Conservation (phyloP, 2,797 vertebrate species). For the Diplodus sargus region DNA sequence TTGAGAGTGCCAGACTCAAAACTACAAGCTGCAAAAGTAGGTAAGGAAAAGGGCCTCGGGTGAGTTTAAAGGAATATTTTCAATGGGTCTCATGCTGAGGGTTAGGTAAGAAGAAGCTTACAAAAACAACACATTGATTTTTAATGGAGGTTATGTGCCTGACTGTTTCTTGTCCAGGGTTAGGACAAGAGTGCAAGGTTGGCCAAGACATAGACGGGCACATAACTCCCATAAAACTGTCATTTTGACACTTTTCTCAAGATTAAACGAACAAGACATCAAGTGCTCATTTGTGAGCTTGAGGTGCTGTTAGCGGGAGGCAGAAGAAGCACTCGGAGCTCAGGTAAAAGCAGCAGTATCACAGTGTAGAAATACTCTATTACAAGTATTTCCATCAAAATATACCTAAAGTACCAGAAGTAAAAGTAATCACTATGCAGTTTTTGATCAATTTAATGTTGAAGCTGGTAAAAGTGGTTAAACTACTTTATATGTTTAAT, state of each 20-base stretch:
- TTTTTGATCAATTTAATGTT: too few relatives aligned
- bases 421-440: too few relatives aligned
- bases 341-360: too few relatives aligned
- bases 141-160: background rate
- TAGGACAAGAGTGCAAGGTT: background rate
- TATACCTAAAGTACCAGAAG: too few relatives aligned
- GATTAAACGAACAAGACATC: background rate
- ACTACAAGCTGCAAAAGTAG: conserved; percentile 25
- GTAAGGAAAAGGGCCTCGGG: conserved; percentile 12
- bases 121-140: conserved; percentile 8
- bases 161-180: background rate
- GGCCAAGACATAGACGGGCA: background rate
- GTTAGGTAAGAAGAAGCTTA: background rate
- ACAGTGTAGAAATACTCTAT: too few relatives aligned
- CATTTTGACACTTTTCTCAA: background rate
- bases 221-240: background rate
- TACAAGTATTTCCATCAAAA: too few relatives aligned
- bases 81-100: too few relatives aligned
- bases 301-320: background rate
- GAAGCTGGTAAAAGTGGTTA: too few relatives aligned
- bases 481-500: too few relatives aligned
- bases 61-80: conserved; percentile 11
- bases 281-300: background rate
- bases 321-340: too few relatives aligned
- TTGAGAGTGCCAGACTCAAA: conserved; percentile 41